Evolutionary conservation across 2,113 vertebrate species (phyloP).

Genomic region (Xiphophorus maculatus): DNA sequence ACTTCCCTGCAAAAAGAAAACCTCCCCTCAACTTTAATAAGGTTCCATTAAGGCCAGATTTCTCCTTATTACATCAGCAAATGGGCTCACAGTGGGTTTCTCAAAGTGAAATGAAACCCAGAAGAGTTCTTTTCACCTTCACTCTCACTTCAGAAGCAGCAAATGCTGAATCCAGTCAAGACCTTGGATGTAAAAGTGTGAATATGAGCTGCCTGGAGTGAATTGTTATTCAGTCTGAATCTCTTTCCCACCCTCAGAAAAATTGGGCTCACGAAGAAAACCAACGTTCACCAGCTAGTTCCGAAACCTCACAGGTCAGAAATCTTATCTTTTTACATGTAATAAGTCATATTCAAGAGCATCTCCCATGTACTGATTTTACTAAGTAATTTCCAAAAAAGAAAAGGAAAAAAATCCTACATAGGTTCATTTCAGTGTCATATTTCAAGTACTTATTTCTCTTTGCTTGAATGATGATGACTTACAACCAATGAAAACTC

Average conservation of each 20-base stretch:
- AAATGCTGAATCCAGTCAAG: slow-evolving; percentile 2
- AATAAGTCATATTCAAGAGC: background rate
- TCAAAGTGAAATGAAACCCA: slow-evolving; percentile 45
- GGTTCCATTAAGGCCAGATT: slow-evolving; percentile 57
- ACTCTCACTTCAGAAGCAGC: slow-evolving; percentile 25
- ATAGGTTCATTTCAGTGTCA: no score
- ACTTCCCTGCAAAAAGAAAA: slow-evolving; percentile 27
- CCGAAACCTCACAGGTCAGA: slow-evolving; percentile 92
- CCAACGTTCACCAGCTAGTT: slow-evolving; percentile 85
- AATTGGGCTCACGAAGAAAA: slow-evolving; percentile 88
- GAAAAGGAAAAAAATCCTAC: background rate
- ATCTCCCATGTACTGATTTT: background rate
- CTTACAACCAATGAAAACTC: background rate
- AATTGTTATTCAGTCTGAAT: slow-evolving; percentile 42
- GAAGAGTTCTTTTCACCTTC: slow-evolving; percentile 48
- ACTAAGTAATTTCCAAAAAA: background rate
- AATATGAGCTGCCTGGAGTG: slow-evolving; percentile 2
- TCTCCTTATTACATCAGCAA: slow-evolving; percentile 66
- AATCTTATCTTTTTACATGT: slow-evolving; percentile 19
- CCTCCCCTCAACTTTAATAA: slow-evolving; percentile 32
- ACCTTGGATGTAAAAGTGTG: slow-evolving; percentile 2
- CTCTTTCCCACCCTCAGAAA: slow-evolving; percentile 80
- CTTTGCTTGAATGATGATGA: background rate
- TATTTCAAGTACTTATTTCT: background rate
- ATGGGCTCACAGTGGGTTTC: slow-evolving; percentile 50